phyloP scores from a whole-genome alignment of 35 echinoderm and acorn worm genomes.

The Antedon bifida region DNA sequence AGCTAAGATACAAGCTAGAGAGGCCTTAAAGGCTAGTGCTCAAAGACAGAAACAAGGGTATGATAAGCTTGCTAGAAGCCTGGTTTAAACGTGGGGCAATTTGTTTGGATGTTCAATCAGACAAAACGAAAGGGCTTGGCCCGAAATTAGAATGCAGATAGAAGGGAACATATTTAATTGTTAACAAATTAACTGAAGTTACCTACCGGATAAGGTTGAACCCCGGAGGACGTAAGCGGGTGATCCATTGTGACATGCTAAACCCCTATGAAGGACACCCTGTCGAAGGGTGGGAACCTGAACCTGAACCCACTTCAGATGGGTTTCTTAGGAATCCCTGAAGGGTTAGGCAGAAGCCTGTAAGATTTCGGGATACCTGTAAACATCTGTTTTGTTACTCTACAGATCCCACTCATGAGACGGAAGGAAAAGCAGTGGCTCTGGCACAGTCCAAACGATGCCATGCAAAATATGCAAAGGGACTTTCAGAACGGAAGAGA shows the following conservation, averaged over 20 bases:
- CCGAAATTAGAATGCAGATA: constrained; percentile 16
- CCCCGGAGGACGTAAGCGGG: background rate
- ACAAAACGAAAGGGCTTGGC: constrained; percentile 3
- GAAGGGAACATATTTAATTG: constrained; percentile 31
- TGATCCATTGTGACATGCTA: constrained; percentile 24
- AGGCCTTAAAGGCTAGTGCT: background rate
- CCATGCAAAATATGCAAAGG: no score
- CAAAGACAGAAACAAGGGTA: constrained; percentile 16
- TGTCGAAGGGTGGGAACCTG: no score
- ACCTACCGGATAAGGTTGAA: constrained; percentile 11
- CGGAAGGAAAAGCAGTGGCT: no score
- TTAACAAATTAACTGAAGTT: constrained; percentile 11
- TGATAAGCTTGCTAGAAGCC: background rate
- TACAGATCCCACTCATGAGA: no score
- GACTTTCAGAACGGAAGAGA: no score
- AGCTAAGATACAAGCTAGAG: constrained; percentile 4
- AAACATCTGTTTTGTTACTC: no score
- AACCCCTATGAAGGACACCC: background rate
- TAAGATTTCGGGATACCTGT: no score
- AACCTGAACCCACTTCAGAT: no score
- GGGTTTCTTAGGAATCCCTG: no score
- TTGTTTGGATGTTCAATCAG: constrained; percentile 11
- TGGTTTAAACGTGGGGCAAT: background rate
- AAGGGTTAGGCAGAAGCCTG: no score
- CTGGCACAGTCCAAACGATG: no score